A percentile compares a stretch with the other conserved stretches of the same genome.
Conservation (phyloP, 2,888 invertebrate species). For the Aleiodes leptofemur region DNA sequence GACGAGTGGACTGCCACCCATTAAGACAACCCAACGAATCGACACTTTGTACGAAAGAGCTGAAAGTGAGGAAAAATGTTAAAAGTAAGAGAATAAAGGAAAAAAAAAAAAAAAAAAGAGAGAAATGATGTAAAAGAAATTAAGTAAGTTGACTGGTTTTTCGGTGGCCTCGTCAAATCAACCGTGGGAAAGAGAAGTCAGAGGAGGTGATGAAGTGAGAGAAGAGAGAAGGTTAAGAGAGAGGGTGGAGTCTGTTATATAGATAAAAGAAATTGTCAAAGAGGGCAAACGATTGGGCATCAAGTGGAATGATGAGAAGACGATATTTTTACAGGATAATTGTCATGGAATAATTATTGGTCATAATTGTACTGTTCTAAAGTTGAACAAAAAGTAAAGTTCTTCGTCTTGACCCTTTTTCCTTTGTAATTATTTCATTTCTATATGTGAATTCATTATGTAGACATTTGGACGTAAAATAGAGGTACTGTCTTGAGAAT, state of each 20-base stretch:
- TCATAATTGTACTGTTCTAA: slow-evolving; percentile 61
- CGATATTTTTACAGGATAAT: slow-evolving; percentile 67
- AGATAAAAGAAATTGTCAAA: slow-evolving; percentile 73
- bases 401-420: slow-evolving; percentile 30
- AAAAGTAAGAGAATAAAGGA: slow-evolving; percentile 35
- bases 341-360: slow-evolving; percentile 69
- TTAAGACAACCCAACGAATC: slow-evolving; percentile 72
- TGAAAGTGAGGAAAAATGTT: slow-evolving; percentile 44
- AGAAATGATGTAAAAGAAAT: slow-evolving; percentile 49
- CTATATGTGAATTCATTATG: no score
- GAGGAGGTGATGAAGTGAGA: slow-evolving; percentile 23
- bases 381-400: slow-evolving; percentile 35
- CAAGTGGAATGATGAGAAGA: slow-evolving; percentile 52
- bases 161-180: slow-evolving; percentile 68
- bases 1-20: slow-evolving; percentile 73
- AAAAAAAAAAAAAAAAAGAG: slow-evolving; percentile 43
- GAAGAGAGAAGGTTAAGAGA: slow-evolving; percentile 11
- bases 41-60: slow-evolving; percentile 70
- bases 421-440: neutral
- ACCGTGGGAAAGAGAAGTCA: slow-evolving; percentile 62
- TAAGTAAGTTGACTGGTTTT: slow-evolving; percentile 64
- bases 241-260: slow-evolving; percentile 63
- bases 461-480: slow-evolving; percentile 1
- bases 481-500: slow-evolving; percentile 46
- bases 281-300: slow-evolving; percentile 53